phyloP scores from a whole-genome alignment of 2,113 vertebrate genomes.

The Mormoops blainvillei region DNA sequence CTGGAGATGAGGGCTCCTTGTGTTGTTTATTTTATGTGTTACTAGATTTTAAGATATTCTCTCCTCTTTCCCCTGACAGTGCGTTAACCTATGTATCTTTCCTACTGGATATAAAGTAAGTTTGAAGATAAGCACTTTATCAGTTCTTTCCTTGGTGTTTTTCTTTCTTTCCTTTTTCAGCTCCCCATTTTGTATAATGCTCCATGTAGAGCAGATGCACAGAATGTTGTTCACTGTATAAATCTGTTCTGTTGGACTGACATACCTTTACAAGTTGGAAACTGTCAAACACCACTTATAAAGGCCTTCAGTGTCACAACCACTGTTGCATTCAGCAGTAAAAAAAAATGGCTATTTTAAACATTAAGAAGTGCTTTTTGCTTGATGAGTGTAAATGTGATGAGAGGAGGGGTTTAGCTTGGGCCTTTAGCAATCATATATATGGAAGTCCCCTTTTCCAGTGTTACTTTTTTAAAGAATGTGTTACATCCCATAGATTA shows the following conservation, averaged over 20 bases:
- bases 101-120: neutral
- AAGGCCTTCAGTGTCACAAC: neutral
- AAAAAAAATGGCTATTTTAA: neutral
- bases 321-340: neutral
- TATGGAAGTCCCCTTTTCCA: constrained; percentile 30
- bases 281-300: constrained; percentile 21
- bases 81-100: neutral
- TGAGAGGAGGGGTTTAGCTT: constrained; percentile 52
- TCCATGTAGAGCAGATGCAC: neutral
- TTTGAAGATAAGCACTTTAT: neutral
- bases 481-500: neutral
- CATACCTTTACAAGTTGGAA: neutral
- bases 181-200: neutral
- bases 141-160: neutral
- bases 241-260: neutral
- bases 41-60: neutral
- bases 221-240: neutral
- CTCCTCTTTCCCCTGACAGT: neutral
- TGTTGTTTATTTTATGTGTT: neutral
- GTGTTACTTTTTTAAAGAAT: neutral
- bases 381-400: constrained; percentile 18
- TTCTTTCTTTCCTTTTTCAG: neutral
- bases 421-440: constrained; percentile 16
- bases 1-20: neutral
- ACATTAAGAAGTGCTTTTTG: constrained; percentile 14